Conservation (phyloP, 2,888 invertebrate genomes). For the Drosophila lacicola region DNA sequence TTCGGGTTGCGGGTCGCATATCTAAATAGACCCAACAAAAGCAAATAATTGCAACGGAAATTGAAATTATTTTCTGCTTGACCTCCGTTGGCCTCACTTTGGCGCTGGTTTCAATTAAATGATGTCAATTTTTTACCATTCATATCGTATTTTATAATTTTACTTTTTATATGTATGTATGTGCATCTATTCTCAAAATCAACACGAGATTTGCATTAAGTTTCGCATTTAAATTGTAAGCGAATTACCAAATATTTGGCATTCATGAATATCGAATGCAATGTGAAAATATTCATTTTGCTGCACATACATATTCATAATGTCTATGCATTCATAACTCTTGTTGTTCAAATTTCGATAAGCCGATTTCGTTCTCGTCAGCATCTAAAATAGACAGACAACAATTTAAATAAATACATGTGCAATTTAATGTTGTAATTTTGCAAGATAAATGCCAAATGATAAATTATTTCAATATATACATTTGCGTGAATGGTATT, state of each 20-base stretch:
- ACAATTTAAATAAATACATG: not conserved
- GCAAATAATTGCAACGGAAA: constrained; percentile 71
- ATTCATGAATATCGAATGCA: constrained; percentile 19
- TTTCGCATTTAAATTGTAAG: constrained; percentile 36
- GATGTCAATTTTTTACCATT: constrained; percentile 12
- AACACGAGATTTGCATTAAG: constrained; percentile 23
- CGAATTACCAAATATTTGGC: constrained; percentile 34
- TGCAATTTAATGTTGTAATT: not conserved
- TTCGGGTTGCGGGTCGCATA: not conserved
- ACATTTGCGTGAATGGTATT: no score
- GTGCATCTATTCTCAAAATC: not conserved
- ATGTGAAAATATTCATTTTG: constrained; percentile 9
- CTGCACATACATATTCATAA: not conserved
- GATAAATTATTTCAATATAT: no score
- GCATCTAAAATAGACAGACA: not conserved
- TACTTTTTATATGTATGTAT: constrained; percentile 7
- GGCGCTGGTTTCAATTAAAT: constrained; percentile 43
- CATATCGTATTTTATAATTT: not conserved
- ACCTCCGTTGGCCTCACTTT: constrained; percentile 36
- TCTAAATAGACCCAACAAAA: constrained; percentile 13
- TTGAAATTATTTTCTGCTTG: constrained; percentile 71
- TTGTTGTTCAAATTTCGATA: constrained; percentile 18
- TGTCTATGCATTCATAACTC: not conserved
- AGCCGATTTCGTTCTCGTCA: constrained; percentile 34
- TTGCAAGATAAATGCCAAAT: no score